phyloP scores from a whole-genome alignment of 2,113 vertebrate genomes.

The Sciurus niger region DNA sequence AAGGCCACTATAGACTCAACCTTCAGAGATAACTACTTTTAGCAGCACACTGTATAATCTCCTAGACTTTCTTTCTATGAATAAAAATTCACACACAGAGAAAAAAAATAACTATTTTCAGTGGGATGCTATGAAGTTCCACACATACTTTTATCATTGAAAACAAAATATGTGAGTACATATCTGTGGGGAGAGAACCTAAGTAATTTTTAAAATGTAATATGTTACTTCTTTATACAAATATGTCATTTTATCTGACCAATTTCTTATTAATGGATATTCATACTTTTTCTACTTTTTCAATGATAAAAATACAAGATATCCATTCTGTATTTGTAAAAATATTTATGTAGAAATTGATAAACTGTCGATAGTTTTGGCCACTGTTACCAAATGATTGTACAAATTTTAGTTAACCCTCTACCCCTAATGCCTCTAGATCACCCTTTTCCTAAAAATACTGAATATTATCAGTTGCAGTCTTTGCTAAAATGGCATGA shows the following conservation, averaged over 20 bases:
- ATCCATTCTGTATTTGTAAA: neutral
- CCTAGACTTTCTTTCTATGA: neutral
- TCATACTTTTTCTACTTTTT: neutral
- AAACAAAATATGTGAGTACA: neutral
- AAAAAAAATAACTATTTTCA: conserved; percentile 26
- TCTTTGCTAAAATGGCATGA: neutral
- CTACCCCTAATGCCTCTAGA: neutral
- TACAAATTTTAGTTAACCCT: conserved; percentile 27
- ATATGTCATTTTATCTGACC: neutral
- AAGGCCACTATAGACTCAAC: neutral
- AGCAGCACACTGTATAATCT: neutral
- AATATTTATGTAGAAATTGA: neutral
- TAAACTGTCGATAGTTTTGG: neutral
- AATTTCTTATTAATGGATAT: neutral
- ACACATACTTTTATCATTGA: neutral
- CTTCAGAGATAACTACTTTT: neutral
- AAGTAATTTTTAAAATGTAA: neutral
- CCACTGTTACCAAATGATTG: neutral
- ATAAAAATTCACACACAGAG: neutral
- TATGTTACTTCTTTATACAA: neutral
- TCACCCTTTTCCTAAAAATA: neutral
- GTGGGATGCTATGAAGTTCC: neutral
- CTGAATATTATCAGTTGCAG: neutral
- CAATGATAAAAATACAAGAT: neutral
- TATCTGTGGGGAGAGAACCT: neutral